Evolutionary conservation across 2,113 vertebrate species (phyloP), one percentile per base, ranked within the genome.

Genomic region (Eublepharis macularius): DNA sequence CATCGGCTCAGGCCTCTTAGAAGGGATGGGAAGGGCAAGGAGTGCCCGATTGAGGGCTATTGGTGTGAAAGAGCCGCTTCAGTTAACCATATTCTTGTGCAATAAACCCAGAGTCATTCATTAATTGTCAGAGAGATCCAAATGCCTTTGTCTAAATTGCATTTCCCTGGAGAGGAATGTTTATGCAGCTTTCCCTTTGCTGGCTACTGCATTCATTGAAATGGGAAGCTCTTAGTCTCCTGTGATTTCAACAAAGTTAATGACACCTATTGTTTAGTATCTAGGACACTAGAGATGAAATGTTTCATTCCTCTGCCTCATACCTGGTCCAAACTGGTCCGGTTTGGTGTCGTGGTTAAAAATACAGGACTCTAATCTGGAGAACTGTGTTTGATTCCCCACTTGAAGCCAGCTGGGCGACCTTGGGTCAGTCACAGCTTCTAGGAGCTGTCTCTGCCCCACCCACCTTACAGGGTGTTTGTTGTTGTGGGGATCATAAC

Each of bases 311-410:
- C 57, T 17, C 57, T 19, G 57, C 57, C 57, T 19, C 57, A 10
- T 60, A 19, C 93, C 94, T 93, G 84, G 75, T 76, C 77, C 80
- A 92, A n/a, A n/a, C n/a, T n/a, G n/a, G n/a, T n/a, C n/a, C n/a
- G n/a, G n/a, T n/a, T n/a, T n/a, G n/a, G n/a, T n/a, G n/a, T n/a
- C n/a, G n/a, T n/a, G n/a, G n/a, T n/a, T n/a, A n/a, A n/a, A n/a
- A n/a, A n/a, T n/a, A n/a, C n/a, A n/a, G n/a, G n/a, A n/a, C n/a
- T n/a, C n/a, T n/a, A n/a, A n/a, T n/a, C n/a, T n/a, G n/a, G n/a
- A n/a, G n/a, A n/a, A n/a, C n/a, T n/a, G n/a, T n/a, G n/a, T n/a
- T n/a, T n/a, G n/a, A n/a, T n/a, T n/a, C n/a, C n/a, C n/a, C n/a
- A n/a, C n/a, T n/a, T n/a, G n/a, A n/a, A n/a, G n/a, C n/a, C n/a